Evolutionary conservation across 2,888 invertebrate species (phyloP), one percentile per base, ranked within the genome.

Genomic region (Sussaba pulchella): DNA sequence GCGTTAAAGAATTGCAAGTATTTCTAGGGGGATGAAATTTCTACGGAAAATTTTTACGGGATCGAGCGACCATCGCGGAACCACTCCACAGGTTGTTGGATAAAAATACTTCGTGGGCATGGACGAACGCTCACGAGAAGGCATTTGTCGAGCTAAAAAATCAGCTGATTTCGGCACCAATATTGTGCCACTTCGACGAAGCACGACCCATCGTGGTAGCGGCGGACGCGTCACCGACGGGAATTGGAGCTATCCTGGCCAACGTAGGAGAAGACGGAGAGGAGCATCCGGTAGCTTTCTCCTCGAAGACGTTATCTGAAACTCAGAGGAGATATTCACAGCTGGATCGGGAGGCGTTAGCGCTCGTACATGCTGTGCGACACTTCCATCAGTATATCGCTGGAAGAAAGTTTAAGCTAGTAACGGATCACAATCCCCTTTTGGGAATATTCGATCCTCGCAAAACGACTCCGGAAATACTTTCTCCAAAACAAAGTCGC

Each of bases 361-460:
- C 83, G 6, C 69, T 87, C 6, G 47, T 86, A 1, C 83, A 83
- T 45, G 80, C 80, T 8, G 66, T 83, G 1, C 77, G 83, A 24
- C 41, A 78, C 12, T 86, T 86, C 26, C 74, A 82, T 24, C 76
- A 82, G 24, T 88, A 84, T 52, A 10, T 88, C 8, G 85, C 43
- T 43, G 85, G 83, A 3, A 45, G 82, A 9, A 17, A 64, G 5
- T 87, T 90, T 61, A 85, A 76, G 0, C 77, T 92, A 2, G 17
- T 86, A 0, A 92, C 91, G 0, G 91, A 92, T 75, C 88, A 91
- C 74, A 86, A 90, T 66, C 91, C 92, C 4, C 45, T 82, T 43
- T 45, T 75, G 39, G 45, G 63, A 6, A 83, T 85, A 54, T 82
- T 85, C 24, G 69, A 61, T 5, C 39, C 75, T 10, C 8, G 75